These are phyloP conservation scores for Aleiodes alternator DNA, from an alignment of 2,888 invertebrate genomes.

Conservation along the genomic window DNA sequence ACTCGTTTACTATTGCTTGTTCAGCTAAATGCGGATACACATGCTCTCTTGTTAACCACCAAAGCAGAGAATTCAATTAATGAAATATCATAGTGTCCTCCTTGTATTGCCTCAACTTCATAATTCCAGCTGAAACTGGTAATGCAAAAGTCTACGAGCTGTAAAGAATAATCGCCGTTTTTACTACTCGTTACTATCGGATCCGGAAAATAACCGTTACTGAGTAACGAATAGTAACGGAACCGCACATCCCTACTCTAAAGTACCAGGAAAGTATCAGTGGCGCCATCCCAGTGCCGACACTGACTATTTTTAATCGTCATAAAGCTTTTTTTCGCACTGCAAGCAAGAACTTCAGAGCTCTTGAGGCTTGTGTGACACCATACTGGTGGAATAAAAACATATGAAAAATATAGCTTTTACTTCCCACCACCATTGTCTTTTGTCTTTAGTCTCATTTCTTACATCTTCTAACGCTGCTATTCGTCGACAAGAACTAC, in stretches of 20 bases:
- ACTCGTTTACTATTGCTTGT: no score
- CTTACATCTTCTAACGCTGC: conserved; percentile 6
- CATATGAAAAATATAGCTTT: conserved; percentile 19
- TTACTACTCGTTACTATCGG: no score
- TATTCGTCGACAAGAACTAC: conserved; percentile 60
- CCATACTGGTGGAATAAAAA: neutral
- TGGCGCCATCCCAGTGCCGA: neutral
- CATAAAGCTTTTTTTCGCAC: neutral
- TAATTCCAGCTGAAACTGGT: no score
- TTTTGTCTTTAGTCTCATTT: conserved; percentile 20
- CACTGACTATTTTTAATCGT: neutral
- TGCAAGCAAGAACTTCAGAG: neutral
- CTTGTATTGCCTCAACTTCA: no score
- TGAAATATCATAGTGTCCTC: no score
- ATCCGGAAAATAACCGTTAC: no score
- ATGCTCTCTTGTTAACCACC: no score
- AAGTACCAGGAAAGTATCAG: neutral
- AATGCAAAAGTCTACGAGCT: no score
- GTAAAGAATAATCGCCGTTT: no score
- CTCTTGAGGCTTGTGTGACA: neutral
- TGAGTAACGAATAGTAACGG: no score
- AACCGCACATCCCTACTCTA: neutral
- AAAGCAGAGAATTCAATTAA: no score
- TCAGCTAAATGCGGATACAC: no score
- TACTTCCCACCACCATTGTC: conserved; percentile 7